A percentile compares a stretch with the other conserved stretches of the same genome.
These are phyloP conservation scores for Spea multiplicata DNA, from an alignment of 2,113 vertebrate genomes.

Conservation along the genomic window DNA sequence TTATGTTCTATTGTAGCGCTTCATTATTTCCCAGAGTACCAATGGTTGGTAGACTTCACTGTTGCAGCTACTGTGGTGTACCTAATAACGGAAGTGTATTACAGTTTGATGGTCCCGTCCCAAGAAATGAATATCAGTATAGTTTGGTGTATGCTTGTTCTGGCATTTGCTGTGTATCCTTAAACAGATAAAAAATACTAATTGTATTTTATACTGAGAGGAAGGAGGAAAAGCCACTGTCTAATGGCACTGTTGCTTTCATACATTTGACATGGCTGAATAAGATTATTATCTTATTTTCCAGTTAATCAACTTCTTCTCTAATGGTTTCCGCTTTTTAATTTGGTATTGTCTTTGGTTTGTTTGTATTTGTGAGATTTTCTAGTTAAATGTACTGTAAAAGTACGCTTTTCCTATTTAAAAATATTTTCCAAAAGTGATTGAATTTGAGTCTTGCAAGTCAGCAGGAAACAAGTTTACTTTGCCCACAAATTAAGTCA, in stretches of 20 bases:
- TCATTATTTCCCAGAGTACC: conserved; percentile 97
- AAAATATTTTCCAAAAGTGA: no score
- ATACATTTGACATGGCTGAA: no score
- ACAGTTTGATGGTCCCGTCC: conserved; percentile 79
- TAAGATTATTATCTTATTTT: no score
- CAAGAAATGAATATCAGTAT: conserved; percentile 98
- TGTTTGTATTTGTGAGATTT: background rate
- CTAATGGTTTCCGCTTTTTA: no score
- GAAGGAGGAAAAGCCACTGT: no score
- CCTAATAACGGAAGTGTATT: conserved; percentile 90
- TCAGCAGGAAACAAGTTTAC: no score
- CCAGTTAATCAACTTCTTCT: no score
- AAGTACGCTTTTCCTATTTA: no score
- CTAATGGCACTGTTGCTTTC: no score
- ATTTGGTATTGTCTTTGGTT: background rate
- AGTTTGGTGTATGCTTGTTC: conserved; percentile 92
- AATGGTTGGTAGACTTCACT: conserved; percentile 97
- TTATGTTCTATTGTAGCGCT: conserved; percentile 70
- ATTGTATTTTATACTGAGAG: background rate
- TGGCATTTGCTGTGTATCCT: conserved; percentile 98
- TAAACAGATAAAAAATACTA: conserved; percentile 42
- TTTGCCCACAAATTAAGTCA: no score
- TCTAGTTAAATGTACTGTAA: no score
- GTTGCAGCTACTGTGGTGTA: conserved; percentile 91
- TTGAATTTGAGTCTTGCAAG: no score